A percentile compares a stretch with the other conserved stretches of the same genome.
Evolutionary conservation across 2,113 vertebrate genomes (phyloP).

Genomic region (Neodontobutis hainanensis): DNA sequence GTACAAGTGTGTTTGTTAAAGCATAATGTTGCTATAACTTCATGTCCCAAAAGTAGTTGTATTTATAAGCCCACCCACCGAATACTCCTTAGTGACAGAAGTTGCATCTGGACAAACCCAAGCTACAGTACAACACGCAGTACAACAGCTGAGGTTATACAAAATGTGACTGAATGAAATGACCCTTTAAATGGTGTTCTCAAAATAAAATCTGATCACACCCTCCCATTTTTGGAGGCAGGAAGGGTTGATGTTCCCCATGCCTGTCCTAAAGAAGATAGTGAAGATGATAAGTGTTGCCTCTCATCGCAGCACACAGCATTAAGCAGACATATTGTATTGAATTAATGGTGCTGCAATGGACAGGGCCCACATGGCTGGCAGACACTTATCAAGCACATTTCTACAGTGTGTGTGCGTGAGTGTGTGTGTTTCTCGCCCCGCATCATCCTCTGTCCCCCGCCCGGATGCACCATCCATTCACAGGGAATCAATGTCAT

Average conservation of each 20-base stretch:
- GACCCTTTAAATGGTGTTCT: conserved; percentile 40
- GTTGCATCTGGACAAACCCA: background rate
- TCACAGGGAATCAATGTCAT: conserved; percentile 67
- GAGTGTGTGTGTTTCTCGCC: conserved; percentile 18
- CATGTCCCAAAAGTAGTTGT: too few species aligned
- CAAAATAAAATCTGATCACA: conserved; percentile 30
- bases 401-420: conserved; percentile 26
- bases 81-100: too few species aligned
- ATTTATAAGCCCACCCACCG: too few species aligned
- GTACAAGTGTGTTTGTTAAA: too few species aligned
- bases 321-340: conserved; percentile 75
- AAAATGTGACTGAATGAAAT: conserved; percentile 29
- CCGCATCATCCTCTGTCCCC: conserved; percentile 46
- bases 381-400: conserved; percentile 70
- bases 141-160: conserved; percentile 7
- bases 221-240: conserved; percentile 7
- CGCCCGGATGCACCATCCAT: conserved; percentile 60
- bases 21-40: too few species aligned
- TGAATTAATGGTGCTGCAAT: conserved; percentile 75
- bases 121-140: background rate
- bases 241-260: conserved; percentile 9
- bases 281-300: conserved; percentile 73
- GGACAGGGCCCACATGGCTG: conserved; percentile 63
- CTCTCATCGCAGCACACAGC: conserved; percentile 58
- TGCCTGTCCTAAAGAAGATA: conserved; percentile 53